A percentile compares a stretch with the other conserved stretches of the same genome.
phyloP scores from a whole-genome alignment of 1,140 invertebrate genomes.

The Aphelenchoides besseyi region DNA sequence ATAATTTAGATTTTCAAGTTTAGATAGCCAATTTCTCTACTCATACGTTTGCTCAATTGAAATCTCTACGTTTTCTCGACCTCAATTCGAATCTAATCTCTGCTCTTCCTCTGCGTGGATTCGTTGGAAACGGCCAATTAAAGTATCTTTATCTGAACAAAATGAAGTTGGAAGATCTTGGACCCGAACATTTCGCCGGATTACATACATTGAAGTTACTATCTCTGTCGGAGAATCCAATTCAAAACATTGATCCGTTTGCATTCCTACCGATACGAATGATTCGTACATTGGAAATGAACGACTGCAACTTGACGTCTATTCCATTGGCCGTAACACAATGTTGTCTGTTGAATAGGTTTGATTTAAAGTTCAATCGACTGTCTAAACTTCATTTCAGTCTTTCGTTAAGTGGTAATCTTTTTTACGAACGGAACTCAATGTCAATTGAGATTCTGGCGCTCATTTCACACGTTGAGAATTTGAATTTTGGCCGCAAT shows the following conservation, averaged over 20 bases:
- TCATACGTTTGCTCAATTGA: constrained; percentile 34
- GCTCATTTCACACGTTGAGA: constrained; percentile 20
- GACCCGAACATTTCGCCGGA: constrained; percentile 34
- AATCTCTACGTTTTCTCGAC: constrained; percentile 28
- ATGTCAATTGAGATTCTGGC: constrained; percentile 43
- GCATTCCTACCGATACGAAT: constrained; percentile 36
- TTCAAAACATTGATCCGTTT: constrained; percentile 33
- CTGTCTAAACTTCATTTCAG: constrained; percentile 22
- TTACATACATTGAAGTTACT: constrained; percentile 27
- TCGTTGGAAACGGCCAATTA: constrained; percentile 29
- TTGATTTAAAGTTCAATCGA: not conserved
- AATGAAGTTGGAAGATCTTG: constrained; percentile 25
- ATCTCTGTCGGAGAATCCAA: constrained; percentile 31
- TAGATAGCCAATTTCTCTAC: constrained; percentile 38
- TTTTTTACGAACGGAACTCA: constrained; percentile 33
- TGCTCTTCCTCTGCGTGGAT: constrained; percentile 27
- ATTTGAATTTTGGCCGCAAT: constrained; percentile 39
- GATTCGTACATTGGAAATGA: constrained; percentile 24
- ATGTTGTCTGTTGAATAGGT: constrained; percentile 38
- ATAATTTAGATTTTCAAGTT: not conserved
- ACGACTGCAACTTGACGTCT: constrained; percentile 35
- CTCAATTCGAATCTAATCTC: constrained; percentile 28
- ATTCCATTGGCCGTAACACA: constrained; percentile 44
- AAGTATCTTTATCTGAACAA: constrained; percentile 29
- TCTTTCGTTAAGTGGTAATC: constrained; percentile 35